Percentiles rank a stretch among this genome's conserved stretches.
These are phyloP conservation scores for Brachylomia viminalis DNA, from an alignment of 2,888 invertebrate species.

Conservation along the genomic window DNA sequence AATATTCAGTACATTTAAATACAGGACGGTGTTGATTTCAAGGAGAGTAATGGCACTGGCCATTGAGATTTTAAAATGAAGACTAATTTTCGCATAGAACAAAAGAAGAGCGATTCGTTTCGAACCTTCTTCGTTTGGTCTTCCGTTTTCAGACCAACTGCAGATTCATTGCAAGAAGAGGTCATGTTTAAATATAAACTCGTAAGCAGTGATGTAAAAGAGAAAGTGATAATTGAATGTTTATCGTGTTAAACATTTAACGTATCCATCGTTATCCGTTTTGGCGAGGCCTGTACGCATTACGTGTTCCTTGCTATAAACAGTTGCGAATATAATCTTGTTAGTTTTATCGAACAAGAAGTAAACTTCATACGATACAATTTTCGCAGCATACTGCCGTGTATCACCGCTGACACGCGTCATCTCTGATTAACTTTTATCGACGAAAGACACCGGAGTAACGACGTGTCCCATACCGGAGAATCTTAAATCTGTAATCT, in stretches of 20 bases:
- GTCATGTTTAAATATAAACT: slow-evolving; percentile 48
- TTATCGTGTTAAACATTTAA: slow-evolving; percentile 42
- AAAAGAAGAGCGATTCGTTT: background rate
- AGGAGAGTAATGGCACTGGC: background rate
- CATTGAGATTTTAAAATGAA: background rate
- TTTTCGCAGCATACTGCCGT: slow-evolving; percentile 52
- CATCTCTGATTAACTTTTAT: slow-evolving; percentile 83
- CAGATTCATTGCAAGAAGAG: slow-evolving; percentile 17
- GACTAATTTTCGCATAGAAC: background rate
- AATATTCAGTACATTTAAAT: slow-evolving; percentile 26
- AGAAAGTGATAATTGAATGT: slow-evolving; percentile 55
- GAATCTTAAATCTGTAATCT: slow-evolving; percentile 87
- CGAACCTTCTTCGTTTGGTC: background rate
- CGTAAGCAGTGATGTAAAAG: slow-evolving; percentile 48
- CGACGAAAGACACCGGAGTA: slow-evolving; percentile 72
- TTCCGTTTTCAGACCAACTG: slow-evolving; percentile 20
- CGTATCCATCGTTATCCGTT: slow-evolving; percentile 24
- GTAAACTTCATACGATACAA: slow-evolving; percentile 58
- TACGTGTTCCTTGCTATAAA: slow-evolving; percentile 38
- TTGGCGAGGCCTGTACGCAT: slow-evolving; percentile 26
- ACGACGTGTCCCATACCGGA: slow-evolving; percentile 76
- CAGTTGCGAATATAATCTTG: slow-evolving; percentile 55
- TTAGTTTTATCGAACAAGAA: slow-evolving; percentile 54
- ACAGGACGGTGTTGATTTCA: slow-evolving; percentile 22
- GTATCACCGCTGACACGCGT: slow-evolving; percentile 72